Evolutionary conservation across 2,113 vertebrate species (phyloP).

Genomic region (Chlamydotis undulata): DNA sequence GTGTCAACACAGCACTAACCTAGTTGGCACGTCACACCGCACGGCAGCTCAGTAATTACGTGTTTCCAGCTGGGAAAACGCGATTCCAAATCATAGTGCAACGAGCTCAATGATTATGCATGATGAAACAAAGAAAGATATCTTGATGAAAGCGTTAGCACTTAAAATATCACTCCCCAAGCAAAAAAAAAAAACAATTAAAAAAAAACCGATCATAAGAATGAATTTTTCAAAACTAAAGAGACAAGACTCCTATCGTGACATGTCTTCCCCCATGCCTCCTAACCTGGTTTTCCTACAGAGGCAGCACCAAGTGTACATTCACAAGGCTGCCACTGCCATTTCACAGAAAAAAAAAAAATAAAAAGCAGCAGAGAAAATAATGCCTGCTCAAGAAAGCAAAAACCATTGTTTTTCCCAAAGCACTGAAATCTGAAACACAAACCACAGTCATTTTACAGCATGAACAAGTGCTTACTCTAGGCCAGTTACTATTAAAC

Average conservation of each 20-base stretch:
- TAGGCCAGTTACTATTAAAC: not conserved
- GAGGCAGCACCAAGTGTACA: fast-evolving
- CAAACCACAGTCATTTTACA: not conserved
- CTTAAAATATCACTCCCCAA: not conserved
- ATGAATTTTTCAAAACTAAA: not conserved
- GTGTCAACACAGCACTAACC: not conserved
- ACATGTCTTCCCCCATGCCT: not conserved
- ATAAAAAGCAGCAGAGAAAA: too few species aligned
- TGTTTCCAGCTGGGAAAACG: slow-evolving; percentile 7
- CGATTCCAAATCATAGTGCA: not conserved
- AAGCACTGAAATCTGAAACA: not conserved
- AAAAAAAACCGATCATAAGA: fast-evolving
- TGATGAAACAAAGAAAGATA: not conserved
- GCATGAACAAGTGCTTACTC: not conserved
- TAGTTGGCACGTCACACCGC: not conserved
- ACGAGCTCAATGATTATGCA: not conserved
- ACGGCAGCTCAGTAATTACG: not conserved
- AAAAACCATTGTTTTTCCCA: fast-evolving
- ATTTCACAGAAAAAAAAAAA: too few species aligned
- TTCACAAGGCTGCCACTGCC: not conserved
- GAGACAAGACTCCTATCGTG: not conserved
- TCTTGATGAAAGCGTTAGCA: not conserved
- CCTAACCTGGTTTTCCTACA: not conserved
- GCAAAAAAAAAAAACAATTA: not conserved
- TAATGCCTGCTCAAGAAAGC: not conserved